These are phyloP conservation scores for Anabas testudineus DNA, from an alignment of 2,797 vertebrate genomes.

Conservation along the genomic window DNA sequence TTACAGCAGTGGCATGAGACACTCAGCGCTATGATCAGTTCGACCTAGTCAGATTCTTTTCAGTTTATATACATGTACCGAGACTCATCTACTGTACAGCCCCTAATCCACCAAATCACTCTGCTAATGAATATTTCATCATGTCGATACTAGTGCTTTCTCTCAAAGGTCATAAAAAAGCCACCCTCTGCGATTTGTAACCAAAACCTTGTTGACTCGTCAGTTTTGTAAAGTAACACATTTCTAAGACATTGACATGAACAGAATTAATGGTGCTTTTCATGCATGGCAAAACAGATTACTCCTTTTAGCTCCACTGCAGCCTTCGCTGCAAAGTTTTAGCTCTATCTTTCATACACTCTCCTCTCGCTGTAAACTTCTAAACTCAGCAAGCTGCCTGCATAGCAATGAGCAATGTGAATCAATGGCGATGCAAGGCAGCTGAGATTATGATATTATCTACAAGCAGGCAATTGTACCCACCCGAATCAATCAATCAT, in stretches of 20 bases:
- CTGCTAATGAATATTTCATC: conserved; percentile 26
- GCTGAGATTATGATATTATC: conserved; percentile 61
- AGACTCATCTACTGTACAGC: not conserved
- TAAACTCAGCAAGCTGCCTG: conserved; percentile 38
- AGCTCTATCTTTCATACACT: conserved; percentile 47
- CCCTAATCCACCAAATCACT: conserved; percentile 22
- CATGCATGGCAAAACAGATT: conserved; percentile 55
- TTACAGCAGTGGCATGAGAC: conserved; percentile 31
- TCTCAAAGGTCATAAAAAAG: conserved; percentile 37
- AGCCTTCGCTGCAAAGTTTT: conserved; percentile 54
- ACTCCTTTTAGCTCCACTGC: conserved; percentile 41
- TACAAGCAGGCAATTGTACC: conserved; percentile 42
- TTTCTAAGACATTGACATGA: conserved; percentile 49
- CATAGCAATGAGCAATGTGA: conserved; percentile 46
- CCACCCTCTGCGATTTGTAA: conserved; percentile 32
- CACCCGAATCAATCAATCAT: conserved; percentile 57
- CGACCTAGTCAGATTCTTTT: conserved; percentile 14
- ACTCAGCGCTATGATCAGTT: conserved; percentile 25
- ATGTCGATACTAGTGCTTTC: conserved; percentile 38
- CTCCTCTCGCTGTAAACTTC: conserved; percentile 35
- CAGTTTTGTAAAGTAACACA: conserved; percentile 44
- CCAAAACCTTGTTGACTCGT: conserved; percentile 35
- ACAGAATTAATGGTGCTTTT: conserved; percentile 58
- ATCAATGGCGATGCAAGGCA: conserved; percentile 41
- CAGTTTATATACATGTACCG: conserved; percentile 21